A percentile compares a stretch with the other conserved stretches of the same genome.
Conservation (phyloP, 2,113 vertebrate species). For the Riparia riparia region DNA sequence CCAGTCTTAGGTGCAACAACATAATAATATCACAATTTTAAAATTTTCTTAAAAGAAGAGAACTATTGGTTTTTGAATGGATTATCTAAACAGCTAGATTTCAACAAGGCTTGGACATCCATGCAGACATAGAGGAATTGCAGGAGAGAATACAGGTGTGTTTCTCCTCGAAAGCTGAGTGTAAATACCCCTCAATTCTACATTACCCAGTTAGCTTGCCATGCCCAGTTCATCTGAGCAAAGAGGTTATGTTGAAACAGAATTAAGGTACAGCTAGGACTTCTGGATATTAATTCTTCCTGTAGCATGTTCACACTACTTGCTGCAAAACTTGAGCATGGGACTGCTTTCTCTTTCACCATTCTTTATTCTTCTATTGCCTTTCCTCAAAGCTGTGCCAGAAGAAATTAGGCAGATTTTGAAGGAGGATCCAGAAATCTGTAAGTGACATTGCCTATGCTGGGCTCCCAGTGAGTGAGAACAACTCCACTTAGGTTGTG, state of each 20-base stretch:
- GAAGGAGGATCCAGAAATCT: neutral
- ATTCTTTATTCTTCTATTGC: neutral
- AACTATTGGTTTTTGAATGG: neutral
- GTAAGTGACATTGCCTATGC: accelerated
- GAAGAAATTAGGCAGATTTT: neutral
- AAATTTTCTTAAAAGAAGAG: neutral
- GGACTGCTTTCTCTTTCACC: neutral
- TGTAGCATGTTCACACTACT: accelerated
- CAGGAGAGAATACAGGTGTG: neutral
- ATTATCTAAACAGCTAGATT: neutral
- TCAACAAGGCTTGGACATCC: neutral
- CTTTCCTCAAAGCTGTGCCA: neutral
- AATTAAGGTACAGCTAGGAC: neutral
- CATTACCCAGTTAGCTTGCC: neutral
- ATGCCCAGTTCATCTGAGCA: neutral
- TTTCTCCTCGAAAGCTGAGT: neutral
- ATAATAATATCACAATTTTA: neutral
- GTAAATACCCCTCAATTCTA: neutral
- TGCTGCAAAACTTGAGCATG: neutral
- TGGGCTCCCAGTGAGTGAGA: neutral
- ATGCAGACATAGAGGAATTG: neutral
- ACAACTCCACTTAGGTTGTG: neutral
- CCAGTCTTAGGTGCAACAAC: neutral
- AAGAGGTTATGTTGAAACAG: neutral
- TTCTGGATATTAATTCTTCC: neutral